phyloP scores from a whole-genome alignment of 2,888 invertebrate species.

The Thymelicus sylvestris region DNA sequence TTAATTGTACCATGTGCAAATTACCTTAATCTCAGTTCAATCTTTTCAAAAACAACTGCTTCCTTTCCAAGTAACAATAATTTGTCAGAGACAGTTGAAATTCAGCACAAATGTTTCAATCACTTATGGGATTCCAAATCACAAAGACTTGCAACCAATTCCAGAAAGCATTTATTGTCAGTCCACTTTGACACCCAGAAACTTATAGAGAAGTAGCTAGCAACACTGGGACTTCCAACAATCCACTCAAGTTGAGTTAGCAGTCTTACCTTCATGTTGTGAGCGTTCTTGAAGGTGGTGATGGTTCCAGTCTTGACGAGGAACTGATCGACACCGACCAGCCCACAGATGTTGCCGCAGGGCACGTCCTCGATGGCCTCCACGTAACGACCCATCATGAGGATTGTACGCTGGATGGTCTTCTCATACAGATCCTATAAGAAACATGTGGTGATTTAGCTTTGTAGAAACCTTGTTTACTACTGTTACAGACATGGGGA shows the following conservation, averaged over 20 bases:
- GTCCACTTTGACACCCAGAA: slow-evolving; percentile 83
- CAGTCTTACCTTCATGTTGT: slow-evolving; percentile 93
- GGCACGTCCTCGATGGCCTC: slow-evolving; percentile 99
- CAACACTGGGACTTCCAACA: slow-evolving; percentile 76
- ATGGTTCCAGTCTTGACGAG: slow-evolving; percentile 99
- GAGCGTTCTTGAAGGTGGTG: slow-evolving; percentile 99
- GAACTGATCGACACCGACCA: slow-evolving; percentile 99
- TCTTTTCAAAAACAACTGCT: too few relatives aligned
- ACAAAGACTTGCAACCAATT: slow-evolving; percentile 70
- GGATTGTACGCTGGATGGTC: slow-evolving; percentile 99
- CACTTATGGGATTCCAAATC: slow-evolving; percentile 70
- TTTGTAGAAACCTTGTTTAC: too few relatives aligned
- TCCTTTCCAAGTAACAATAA: too few relatives aligned
- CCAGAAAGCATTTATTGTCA: slow-evolving; percentile 71
- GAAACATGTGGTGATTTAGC: background rate
- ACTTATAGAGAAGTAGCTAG: slow-evolving; percentile 64
- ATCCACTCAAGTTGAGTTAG: too few relatives aligned
- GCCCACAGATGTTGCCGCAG: slow-evolving; percentile 99
- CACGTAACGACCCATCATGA: slow-evolving; percentile 99
- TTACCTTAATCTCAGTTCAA: too few relatives aligned
- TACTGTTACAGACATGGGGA: too few relatives aligned
- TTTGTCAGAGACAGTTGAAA: background rate
- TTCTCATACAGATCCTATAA: slow-evolving; percentile 97
- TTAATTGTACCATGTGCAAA: too few relatives aligned
- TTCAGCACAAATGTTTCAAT: slow-evolving; percentile 57